These are phyloP conservation scores for Discoglossus pictus DNA, from an alignment of 2,797 vertebrate species.

Conservation along the genomic window DNA sequence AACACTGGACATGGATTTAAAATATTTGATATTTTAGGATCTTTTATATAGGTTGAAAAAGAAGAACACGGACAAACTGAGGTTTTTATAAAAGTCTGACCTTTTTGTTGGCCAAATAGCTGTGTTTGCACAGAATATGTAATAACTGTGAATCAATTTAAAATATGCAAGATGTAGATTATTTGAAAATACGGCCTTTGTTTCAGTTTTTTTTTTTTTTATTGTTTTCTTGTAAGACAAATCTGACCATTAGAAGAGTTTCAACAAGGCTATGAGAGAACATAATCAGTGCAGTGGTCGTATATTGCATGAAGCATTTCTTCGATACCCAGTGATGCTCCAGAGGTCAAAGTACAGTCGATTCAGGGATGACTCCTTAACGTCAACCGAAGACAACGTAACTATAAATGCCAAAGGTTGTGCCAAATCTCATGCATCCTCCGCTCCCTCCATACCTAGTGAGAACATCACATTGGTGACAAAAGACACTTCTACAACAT, in stretches of 20 bases:
- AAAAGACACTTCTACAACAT: conserved; percentile 69
- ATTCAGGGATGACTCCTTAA: conserved; percentile 84
- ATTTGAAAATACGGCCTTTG: no score
- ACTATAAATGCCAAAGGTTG: conserved; percentile 67
- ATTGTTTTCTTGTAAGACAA: conserved; percentile 31
- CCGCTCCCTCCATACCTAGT: conserved; percentile 58
- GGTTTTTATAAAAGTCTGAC: no score
- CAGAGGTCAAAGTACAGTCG: conserved; percentile 90
- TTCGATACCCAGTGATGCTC: conserved; percentile 83
- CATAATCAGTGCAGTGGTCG: conserved; percentile 67
- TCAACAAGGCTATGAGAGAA: conserved; percentile 83
- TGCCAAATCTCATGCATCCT: conserved; percentile 64
- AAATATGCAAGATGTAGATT: no score
- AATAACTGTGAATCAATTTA: no score
- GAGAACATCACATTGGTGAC: conserved; percentile 67
- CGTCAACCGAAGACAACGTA: conserved; percentile 78
- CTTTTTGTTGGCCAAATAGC: no score
- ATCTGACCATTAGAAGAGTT: conserved; percentile 21
- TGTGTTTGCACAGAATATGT: no score
- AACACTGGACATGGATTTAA: no score
- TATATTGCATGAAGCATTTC: conserved; percentile 67
- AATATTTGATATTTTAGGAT: no score
- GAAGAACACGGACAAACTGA: no score
- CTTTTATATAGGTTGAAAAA: conserved; percentile 28
- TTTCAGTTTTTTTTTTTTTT: conserved; percentile 2